Conservation (phyloP, 2,888 invertebrate genomes). For the Phengaris alcon region DNA sequence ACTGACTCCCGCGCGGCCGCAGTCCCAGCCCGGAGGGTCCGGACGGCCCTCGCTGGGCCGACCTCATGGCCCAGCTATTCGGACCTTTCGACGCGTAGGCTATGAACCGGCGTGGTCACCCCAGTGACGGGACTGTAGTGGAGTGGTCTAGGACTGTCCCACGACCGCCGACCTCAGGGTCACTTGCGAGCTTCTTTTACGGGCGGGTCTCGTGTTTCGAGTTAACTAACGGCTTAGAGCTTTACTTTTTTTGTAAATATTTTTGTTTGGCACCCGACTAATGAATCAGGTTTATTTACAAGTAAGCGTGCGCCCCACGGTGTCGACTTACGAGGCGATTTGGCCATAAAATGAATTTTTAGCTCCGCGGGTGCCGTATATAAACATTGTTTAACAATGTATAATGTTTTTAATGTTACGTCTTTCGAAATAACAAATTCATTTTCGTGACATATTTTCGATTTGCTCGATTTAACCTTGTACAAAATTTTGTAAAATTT, state of each 20-base stretch:
- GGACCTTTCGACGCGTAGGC: background rate
- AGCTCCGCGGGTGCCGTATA: constrained; percentile 19
- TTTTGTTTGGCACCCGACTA: constrained; percentile 27
- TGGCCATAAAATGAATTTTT: constrained; percentile 1
- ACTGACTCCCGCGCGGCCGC: constrained; percentile 35
- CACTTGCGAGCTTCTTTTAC: constrained; percentile 23
- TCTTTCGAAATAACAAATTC: constrained; percentile 17
- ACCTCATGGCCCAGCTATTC: constrained; percentile 7
- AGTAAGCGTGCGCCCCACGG: background rate
- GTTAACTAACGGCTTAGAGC: constrained; percentile 28
- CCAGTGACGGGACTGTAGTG: constrained; percentile 20
- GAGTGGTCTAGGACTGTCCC: constrained; percentile 26
- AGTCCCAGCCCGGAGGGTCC: constrained; percentile 31
- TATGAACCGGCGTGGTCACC: background rate
- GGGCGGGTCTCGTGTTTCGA: constrained; percentile 25
- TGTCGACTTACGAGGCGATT: background rate
- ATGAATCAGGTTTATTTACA: constrained; percentile 22
- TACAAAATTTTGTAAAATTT: background rate
- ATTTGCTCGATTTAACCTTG: constrained; percentile 29
- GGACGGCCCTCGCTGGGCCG: constrained; percentile 11
- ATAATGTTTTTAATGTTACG: constrained; percentile 5
- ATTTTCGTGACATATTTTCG: constrained; percentile 23
- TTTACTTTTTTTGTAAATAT: constrained; percentile 27
- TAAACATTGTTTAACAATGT: constrained; percentile 16
- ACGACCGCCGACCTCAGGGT: constrained; percentile 16